A percentile compares a stretch with the other conserved stretches of the same genome.
Evolutionary conservation across 2,113 vertebrate genomes (phyloP).

Genomic region (Heterocephalus glaber): DNA sequence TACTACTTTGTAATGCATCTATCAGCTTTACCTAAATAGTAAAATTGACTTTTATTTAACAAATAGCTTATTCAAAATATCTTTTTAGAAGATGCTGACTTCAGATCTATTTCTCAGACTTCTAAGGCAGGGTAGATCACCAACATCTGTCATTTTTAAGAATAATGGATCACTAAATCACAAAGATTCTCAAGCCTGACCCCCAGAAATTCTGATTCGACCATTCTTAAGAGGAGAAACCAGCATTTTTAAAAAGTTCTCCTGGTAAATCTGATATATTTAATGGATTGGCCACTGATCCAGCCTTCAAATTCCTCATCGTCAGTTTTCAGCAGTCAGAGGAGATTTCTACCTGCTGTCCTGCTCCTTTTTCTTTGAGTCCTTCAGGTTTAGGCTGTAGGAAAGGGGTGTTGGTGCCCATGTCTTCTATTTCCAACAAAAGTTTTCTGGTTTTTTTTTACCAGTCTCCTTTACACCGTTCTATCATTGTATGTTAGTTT

Average conservation of each 20-base stretch:
- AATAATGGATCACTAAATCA: background rate
- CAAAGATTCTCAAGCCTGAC: background rate
- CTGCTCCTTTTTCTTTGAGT: background rate
- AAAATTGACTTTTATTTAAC: conserved; percentile 20
- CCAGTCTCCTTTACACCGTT: background rate
- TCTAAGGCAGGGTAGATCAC: background rate
- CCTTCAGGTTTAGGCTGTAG: background rate
- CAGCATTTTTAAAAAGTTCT: background rate
- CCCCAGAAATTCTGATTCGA: conserved; percentile 25
- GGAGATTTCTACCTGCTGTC: too few relatives aligned
- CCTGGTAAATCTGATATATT: background rate
- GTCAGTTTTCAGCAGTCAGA: background rate
- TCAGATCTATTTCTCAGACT: background rate
- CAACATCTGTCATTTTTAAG: background rate
- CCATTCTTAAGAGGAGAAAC: background rate
- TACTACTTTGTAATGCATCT: background rate
- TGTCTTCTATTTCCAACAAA: background rate
- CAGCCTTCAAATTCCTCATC: background rate
- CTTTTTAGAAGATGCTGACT: conserved; percentile 19
- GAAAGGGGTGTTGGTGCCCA: background rate
- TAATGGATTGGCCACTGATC: background rate
- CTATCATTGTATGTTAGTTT: background rate
- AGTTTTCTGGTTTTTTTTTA: background rate
- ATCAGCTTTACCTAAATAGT: background rate
- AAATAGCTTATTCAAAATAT: background rate